phyloP scores from a whole-genome alignment of 1,140 invertebrate genomes.

The Drosophila nigrodunni region DNA sequence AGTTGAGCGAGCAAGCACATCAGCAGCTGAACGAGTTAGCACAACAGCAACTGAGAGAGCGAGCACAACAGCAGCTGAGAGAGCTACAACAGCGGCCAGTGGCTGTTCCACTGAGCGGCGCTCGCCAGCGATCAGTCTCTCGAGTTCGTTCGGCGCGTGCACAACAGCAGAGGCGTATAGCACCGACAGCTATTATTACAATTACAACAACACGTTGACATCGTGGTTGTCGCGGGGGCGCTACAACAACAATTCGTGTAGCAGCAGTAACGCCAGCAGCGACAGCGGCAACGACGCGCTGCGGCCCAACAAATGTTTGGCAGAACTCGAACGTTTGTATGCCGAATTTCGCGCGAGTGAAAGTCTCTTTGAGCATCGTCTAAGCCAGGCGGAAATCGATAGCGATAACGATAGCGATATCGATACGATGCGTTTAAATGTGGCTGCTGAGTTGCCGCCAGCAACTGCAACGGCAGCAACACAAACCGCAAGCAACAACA shows the following conservation, averaged over 20 bases:
- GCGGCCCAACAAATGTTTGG: conserved; percentile 82
- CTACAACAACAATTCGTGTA: conserved; percentile 26
- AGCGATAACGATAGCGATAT: conserved; percentile 49
- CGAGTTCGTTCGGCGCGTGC: conserved; percentile 66
- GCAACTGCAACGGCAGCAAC: conserved; percentile 46
- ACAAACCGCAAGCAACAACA: conserved; percentile 41
- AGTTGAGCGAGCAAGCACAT: conserved; percentile 6
- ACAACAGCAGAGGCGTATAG: conserved; percentile 37
- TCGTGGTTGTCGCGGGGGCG: conserved; percentile 44
- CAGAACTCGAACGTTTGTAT: conserved; percentile 82
- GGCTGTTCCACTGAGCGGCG: conserved; percentile 22
- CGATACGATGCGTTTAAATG: conserved; percentile 72
- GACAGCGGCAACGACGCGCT: conserved; percentile 42
- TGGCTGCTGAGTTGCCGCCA: conserved; percentile 59
- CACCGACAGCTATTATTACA: conserved; percentile 11
- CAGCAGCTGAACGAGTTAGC: conserved; percentile 32
- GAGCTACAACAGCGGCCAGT: conserved; percentile 7
- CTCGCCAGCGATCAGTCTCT: conserved; percentile 72
- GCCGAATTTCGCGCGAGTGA: conserved; percentile 84
- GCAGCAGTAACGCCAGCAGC: conserved; percentile 8
- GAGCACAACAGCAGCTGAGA: conserved; percentile 13
- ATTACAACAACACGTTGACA: conserved; percentile 22
- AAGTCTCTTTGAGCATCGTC: conserved; percentile 70
- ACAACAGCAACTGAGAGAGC: conserved; percentile 20
- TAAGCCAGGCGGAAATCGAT: conserved; percentile 18